A percentile compares a stretch with the other conserved stretches of the same genome.
These are phyloP conservation scores for Mercenaria mercenaria DNA, from an alignment of 1,140 invertebrate genomes.

Conservation along the genomic window DNA sequence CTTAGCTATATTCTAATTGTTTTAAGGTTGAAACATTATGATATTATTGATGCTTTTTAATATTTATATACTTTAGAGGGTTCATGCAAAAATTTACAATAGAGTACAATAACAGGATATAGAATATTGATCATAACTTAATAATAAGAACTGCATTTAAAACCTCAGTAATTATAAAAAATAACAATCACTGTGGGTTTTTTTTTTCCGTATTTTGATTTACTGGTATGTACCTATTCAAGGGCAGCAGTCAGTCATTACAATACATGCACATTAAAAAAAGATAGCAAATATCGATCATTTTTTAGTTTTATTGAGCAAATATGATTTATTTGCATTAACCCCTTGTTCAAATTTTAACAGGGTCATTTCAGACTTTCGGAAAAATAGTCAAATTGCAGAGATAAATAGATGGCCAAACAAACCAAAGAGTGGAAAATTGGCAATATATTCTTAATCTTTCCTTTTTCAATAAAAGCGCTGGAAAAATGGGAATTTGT, in stretches of 20 bases:
- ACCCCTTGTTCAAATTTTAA: background rate
- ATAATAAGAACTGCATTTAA: too few relatives aligned
- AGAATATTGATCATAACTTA: too few relatives aligned
- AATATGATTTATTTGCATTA: background rate
- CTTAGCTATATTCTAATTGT: too few relatives aligned
- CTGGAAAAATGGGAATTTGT: background rate
- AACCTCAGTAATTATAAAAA: too few relatives aligned
- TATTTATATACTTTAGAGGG: too few relatives aligned
- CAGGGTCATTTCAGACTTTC: conserved; percentile 11
- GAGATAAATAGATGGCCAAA: conserved; percentile 21
- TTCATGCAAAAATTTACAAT: too few relatives aligned
- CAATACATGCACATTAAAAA: background rate
- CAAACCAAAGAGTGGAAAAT: conserved; percentile 16
- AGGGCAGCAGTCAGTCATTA: background rate
- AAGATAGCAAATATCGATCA: conserved; percentile 13
- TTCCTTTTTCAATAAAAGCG: conserved; percentile 9
- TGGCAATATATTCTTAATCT: conserved; percentile 30
- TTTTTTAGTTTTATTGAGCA: conserved; percentile 3
- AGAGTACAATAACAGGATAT: too few relatives aligned
- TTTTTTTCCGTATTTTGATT: too few relatives aligned
- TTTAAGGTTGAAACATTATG: too few relatives aligned
- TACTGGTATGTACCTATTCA: background rate
- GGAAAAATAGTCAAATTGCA: conserved; percentile 28
- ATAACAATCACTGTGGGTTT: too few relatives aligned
- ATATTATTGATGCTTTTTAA: too few relatives aligned